Conservation (phyloP, 2,888 invertebrate genomes). For the Plagiodera versicolora region DNA sequence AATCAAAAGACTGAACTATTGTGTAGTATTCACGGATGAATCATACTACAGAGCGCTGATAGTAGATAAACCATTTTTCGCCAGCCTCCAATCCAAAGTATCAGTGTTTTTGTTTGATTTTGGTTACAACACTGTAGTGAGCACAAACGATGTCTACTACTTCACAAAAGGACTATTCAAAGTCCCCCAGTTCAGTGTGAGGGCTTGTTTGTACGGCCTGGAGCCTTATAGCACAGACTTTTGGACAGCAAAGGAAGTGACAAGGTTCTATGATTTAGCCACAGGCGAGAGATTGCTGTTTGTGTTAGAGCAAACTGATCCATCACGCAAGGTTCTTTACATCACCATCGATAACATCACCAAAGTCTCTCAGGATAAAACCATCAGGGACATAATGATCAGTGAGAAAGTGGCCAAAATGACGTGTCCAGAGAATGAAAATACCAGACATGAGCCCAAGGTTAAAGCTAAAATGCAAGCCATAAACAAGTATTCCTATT, state of each 20-base stretch:
- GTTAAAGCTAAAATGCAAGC: conserved; percentile 14
- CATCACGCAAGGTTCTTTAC: conserved; percentile 13
- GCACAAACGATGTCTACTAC: conserved; percentile 18
- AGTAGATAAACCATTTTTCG: conserved; percentile 23
- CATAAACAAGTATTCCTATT: conserved; percentile 22
- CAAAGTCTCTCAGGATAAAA: not conserved
- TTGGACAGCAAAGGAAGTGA: conserved; percentile 19
- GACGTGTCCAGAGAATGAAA: not conserved
- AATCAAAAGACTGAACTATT: conserved; percentile 20
- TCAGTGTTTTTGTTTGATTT: conserved; percentile 28
- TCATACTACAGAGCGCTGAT: conserved; percentile 27
- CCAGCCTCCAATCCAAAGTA: conserved; percentile 5
- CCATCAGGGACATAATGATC: conserved; percentile 21
- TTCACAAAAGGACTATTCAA: conserved; percentile 23
- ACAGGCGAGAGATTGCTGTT: conserved; percentile 22
- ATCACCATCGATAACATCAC: conserved; percentile 15
- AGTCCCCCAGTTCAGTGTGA: conserved; percentile 24
- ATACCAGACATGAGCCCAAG: not conserved
- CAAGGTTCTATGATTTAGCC: conserved; percentile 21
- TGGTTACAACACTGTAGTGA: conserved; percentile 21
- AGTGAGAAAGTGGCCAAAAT: conserved; percentile 22
- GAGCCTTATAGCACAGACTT: conserved; percentile 17
- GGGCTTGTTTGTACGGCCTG: conserved; percentile 24
- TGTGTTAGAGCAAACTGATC: conserved; percentile 17
- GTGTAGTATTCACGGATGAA: conserved; percentile 20